These are phyloP conservation scores for Ellobius talpinus DNA, from an alignment of 2,113 vertebrate species.

Conservation along the genomic window DNA sequence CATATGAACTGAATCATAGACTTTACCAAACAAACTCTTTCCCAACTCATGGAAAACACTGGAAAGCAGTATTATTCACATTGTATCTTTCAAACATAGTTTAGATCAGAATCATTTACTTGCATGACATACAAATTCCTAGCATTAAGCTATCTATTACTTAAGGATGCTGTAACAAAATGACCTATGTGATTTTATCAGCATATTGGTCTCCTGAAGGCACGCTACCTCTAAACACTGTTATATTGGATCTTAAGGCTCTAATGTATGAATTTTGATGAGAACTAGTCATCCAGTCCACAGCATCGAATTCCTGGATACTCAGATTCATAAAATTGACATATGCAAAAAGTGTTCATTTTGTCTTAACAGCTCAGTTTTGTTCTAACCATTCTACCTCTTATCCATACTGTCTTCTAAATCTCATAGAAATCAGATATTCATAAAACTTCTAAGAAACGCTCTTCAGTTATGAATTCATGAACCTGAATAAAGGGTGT, in stretches of 20 bases:
- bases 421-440: background rate
- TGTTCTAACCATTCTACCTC: background rate
- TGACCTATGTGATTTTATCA: background rate
- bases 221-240: background rate
- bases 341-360: background rate
- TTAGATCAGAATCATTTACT: background rate
- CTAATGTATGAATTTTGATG: background rate
- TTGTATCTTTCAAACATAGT: background rate
- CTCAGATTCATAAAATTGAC: background rate
- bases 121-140: background rate
- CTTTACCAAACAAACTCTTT: background rate
- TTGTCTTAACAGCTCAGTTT: background rate
- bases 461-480: background rate
- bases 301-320: background rate
- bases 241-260: background rate
- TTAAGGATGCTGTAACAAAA: background rate
- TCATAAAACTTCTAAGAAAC: background rate
- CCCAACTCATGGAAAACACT: background rate
- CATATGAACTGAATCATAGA: slow-evolving; percentile 10
- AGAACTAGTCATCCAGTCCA: background rate
- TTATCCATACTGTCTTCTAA: background rate
- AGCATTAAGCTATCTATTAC: background rate
- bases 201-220: background rate
- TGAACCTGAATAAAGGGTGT: background rate
- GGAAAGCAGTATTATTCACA: background rate